A percentile compares a stretch with the other conserved stretches of the same genome.
These are phyloP conservation scores for Silurus meridionalis DNA, from an alignment of 2,113 vertebrate species.

Conservation along the genomic window DNA sequence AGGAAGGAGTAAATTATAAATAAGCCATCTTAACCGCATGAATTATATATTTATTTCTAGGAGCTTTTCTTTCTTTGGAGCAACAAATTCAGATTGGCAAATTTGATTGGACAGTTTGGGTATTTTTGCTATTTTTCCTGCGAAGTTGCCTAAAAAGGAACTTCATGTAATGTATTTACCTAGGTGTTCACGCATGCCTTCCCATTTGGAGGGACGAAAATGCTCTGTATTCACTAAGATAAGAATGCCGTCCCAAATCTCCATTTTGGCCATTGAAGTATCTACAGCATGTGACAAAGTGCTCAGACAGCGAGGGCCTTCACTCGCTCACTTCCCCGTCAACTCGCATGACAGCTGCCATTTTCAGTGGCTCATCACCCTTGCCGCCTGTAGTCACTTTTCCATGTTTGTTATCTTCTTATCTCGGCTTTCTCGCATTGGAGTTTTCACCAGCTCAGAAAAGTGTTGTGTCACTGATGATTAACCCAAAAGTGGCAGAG, in stretches of 20 bases:
- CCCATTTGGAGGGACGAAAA: slow-evolving; percentile 49
- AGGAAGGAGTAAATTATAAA: background rate
- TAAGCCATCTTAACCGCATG: background rate
- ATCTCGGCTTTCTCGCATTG: slow-evolving; percentile 56
- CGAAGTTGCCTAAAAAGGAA: background rate
- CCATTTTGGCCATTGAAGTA: slow-evolving; percentile 58
- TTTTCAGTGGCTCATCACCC: slow-evolving; percentile 63
- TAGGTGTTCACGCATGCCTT: slow-evolving; percentile 66
- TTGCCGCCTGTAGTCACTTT: slow-evolving; percentile 54
- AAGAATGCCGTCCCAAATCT: slow-evolving; percentile 70
- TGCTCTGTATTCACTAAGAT: slow-evolving; percentile 73
- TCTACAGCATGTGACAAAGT: slow-evolving; percentile 70
- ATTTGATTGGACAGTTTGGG: background rate
- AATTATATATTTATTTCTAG: background rate
- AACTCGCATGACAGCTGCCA: slow-evolving; percentile 76
- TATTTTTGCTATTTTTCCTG: background rate
- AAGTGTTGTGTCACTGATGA: slow-evolving; percentile 49
- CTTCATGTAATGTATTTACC: slow-evolving; percentile 47
- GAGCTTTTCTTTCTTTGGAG: background rate
- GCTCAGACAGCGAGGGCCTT: slow-evolving; percentile 59
- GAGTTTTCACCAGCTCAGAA: slow-evolving; percentile 50
- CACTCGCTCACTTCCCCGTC: slow-evolving; percentile 55
- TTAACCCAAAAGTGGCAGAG: slow-evolving; percentile 51
- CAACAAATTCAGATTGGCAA: background rate
- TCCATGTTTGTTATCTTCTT: slow-evolving; percentile 52